phyloP scores from a whole-genome alignment of 2,888 invertebrate species.

The Dioctria rufipes region DNA sequence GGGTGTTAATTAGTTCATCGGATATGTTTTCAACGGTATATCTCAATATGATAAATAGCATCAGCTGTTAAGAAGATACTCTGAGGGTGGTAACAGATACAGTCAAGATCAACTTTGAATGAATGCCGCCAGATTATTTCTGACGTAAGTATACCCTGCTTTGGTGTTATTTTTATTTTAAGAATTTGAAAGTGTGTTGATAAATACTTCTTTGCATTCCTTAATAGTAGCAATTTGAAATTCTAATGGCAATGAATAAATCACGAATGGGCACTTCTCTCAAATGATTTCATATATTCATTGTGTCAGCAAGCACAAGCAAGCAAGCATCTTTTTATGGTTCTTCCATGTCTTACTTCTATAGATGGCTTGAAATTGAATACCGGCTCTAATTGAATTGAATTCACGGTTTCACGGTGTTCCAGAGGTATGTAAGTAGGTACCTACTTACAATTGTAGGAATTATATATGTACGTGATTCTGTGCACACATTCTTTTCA shows the following conservation, averaged over 20 bases:
- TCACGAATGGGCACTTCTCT: conserved; percentile 31
- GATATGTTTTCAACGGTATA: background rate
- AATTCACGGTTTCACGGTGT: conserved; percentile 37
- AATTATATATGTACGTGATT: too few relatives aligned
- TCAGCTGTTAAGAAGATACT: background rate
- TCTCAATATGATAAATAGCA: background rate
- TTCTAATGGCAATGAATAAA: conserved; percentile 41
- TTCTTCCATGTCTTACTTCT: conserved; percentile 34
- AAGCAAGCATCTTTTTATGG: conserved; percentile 42
- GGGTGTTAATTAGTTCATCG: background rate
- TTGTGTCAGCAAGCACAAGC: background rate
- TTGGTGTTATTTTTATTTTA: conserved; percentile 9
- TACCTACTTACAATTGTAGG: too few relatives aligned
- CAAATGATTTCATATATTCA: conserved; percentile 9
- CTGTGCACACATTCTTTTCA: too few relatives aligned
- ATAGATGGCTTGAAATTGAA: conserved; percentile 48
- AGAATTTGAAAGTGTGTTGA: conserved; percentile 15
- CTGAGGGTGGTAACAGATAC: background rate
- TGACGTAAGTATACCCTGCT: conserved; percentile 13
- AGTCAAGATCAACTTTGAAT: background rate
- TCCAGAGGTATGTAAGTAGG: background rate
- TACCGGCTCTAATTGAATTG: conserved; percentile 47
- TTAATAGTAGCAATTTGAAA: conserved; percentile 38
- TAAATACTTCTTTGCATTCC: conserved; percentile 21
- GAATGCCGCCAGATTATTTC: background rate